Evolutionary conservation across 2,888 invertebrate species (phyloP).

Genomic region (Pandemis cinnamomeana): DNA sequence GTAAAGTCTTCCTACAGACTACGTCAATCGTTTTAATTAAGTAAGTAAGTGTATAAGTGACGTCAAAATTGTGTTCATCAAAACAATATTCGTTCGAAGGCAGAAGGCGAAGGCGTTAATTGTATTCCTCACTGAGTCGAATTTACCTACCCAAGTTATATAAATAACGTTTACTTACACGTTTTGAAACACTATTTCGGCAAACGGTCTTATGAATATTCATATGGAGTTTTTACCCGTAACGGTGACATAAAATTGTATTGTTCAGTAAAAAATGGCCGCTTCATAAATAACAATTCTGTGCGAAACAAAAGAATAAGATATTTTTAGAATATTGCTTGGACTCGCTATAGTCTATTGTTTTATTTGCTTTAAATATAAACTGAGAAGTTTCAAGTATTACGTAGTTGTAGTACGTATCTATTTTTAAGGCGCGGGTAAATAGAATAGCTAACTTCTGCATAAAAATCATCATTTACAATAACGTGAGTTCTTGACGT

Average conservation of each 20-base stretch:
- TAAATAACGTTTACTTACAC: constrained; percentile 36
- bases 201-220: constrained; percentile 63
- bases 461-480: background rate
- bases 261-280: constrained; percentile 76
- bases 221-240: constrained; percentile 74
- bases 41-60: background rate
- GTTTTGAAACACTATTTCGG: constrained; percentile 44
- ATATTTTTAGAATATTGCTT: constrained; percentile 59
- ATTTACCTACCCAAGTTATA: background rate
- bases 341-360: constrained; percentile 47
- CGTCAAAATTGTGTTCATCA: background rate
- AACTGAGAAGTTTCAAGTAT: constrained; percentile 48
- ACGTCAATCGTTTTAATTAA: constrained; percentile 4
- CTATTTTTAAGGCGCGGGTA: background rate
- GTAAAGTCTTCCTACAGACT: background rate
- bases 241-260: constrained; percentile 77
- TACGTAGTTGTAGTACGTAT: background rate
- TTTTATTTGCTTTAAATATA: constrained; percentile 48
- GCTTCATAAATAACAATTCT: constrained; percentile 70
- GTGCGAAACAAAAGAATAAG: constrained; percentile 69
- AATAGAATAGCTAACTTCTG: background rate
- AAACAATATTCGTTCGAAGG: background rate
- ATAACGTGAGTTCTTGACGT: background rate
- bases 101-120: background rate
- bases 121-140: background rate